Evolutionary conservation across 2,888 invertebrate genomes (phyloP).

Genomic region (Stenchaetothrips biformis): DNA sequence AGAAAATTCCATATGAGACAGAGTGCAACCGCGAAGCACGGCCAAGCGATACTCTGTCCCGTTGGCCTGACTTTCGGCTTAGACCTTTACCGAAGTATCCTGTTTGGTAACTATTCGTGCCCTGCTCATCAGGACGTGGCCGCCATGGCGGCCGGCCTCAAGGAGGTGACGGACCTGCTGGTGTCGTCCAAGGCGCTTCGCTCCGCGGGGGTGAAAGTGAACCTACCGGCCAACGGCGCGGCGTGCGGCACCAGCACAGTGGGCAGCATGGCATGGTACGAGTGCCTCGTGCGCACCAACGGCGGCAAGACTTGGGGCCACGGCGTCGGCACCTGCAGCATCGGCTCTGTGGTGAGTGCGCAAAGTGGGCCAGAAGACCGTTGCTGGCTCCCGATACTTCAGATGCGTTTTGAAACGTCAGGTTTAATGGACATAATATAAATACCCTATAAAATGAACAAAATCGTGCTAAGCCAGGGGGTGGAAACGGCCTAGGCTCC

Average conservation of each 20-base stretch:
- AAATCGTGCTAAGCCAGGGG: too few relatives aligned
- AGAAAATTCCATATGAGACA: too few relatives aligned
- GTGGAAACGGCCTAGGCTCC: too few relatives aligned
- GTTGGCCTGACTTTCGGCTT: too few relatives aligned
- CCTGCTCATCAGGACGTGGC: background rate
- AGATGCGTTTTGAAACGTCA: too few relatives aligned
- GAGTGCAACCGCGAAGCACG: too few relatives aligned
- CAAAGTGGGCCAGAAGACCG: too few relatives aligned
- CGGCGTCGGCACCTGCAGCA: background rate
- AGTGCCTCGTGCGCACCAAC: background rate
- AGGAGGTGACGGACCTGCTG: background rate
- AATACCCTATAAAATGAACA: too few relatives aligned
- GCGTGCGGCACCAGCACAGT: background rate
- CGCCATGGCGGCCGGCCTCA: background rate
- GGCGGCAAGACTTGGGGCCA: background rate
- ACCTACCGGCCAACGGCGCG: background rate
- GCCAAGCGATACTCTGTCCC: too few relatives aligned
- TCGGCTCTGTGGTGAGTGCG: background rate
- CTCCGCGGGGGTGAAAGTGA: background rate
- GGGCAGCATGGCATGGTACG: background rate
- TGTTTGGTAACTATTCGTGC: background rate
- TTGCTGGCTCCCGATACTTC: too few relatives aligned
- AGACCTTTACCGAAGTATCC: too few relatives aligned
- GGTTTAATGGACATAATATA: too few relatives aligned
- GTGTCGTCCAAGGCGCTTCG: background rate